These are phyloP conservation scores for Hepsetus odoe DNA, from an alignment of 2,113 vertebrate species.

Conservation along the genomic window DNA sequence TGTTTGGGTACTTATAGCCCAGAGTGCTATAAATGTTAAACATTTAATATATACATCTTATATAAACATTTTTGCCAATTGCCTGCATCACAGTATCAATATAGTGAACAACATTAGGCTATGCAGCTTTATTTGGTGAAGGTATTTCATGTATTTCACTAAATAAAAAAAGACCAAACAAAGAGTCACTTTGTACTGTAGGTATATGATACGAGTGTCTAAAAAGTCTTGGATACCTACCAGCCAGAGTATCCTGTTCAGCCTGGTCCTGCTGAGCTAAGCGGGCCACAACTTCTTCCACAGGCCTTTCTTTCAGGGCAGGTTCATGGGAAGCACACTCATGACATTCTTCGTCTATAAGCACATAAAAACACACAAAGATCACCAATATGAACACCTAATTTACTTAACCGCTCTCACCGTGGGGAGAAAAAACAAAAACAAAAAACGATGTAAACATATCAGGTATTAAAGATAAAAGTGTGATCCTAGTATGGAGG, in stretches of 20 bases:
- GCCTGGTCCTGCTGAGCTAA: constrained; percentile 86
- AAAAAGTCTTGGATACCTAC: constrained; percentile 66
- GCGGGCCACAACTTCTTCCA: constrained; percentile 87
- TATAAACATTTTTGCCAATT: too few relatives aligned
- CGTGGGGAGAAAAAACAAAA: not conserved
- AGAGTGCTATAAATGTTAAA: too few relatives aligned
- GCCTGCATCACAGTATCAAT: too few relatives aligned
- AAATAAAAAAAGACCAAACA: not conserved
- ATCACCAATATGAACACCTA: not conserved
- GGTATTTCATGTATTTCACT: not conserved
- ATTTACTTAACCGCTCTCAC: too few relatives aligned
- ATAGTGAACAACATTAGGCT: too few relatives aligned
- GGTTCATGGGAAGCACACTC: constrained; percentile 62
- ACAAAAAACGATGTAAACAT: not conserved
- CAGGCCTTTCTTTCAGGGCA: constrained; percentile 74
- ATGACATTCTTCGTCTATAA: constrained; percentile 65
- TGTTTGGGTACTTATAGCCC: too few relatives aligned
- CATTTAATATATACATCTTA: too few relatives aligned
- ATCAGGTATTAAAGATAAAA: not conserved
- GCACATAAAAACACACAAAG: not conserved
- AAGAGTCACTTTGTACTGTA: not conserved
- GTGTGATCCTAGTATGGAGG: not conserved
- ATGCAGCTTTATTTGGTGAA: not conserved
- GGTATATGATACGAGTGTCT: not conserved
- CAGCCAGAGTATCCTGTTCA: constrained; percentile 78